Evolutionary conservation across 2,888 invertebrate genomes (phyloP).

Genomic region (Yponomeuta sedellus): DNA sequence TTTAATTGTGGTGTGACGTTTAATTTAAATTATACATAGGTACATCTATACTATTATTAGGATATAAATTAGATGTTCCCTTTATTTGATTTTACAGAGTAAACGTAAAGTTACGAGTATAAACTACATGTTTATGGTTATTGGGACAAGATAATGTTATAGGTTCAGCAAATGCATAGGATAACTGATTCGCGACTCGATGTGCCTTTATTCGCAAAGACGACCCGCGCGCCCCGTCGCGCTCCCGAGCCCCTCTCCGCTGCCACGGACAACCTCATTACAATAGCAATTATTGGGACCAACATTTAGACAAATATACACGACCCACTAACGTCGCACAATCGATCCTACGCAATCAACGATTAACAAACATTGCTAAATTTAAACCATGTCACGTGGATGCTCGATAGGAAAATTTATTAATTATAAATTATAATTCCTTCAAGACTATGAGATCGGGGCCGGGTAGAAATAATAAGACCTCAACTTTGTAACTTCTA

Average conservation of each 20-base stretch:
- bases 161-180: slow-evolving; percentile 52
- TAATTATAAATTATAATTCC: not conserved
- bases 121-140: slow-evolving; percentile 6
- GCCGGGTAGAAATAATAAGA: too few species aligned
- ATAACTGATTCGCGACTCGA: slow-evolving; percentile 66
- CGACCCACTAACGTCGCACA: slow-evolving; percentile 48
- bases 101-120: slow-evolving; percentile 10
- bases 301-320: slow-evolving; percentile 75
- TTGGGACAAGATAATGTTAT: slow-evolving; percentile 45
- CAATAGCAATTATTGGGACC: slow-evolving; percentile 75
- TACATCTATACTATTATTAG: slow-evolving; percentile 36
- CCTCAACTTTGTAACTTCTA: too few species aligned
- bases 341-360: slow-evolving; percentile 48
- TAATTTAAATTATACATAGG: slow-evolving; percentile 43
- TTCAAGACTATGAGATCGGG: not conserved
- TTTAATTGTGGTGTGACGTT: slow-evolving; percentile 67
- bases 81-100: slow-evolving; percentile 59
- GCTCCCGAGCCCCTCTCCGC: slow-evolving; percentile 32
- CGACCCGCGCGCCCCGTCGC: slow-evolving; percentile 57
- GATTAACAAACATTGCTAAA: slow-evolving; percentile 34
- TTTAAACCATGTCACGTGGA: not conserved
- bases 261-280: slow-evolving; percentile 36
- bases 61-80: slow-evolving; percentile 41
- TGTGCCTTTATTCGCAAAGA: slow-evolving; percentile 74
- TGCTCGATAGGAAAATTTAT: not conserved